These are phyloP conservation scores for Acleris laterana DNA, from an alignment of 2,888 invertebrate species.

Conservation along the genomic window DNA sequence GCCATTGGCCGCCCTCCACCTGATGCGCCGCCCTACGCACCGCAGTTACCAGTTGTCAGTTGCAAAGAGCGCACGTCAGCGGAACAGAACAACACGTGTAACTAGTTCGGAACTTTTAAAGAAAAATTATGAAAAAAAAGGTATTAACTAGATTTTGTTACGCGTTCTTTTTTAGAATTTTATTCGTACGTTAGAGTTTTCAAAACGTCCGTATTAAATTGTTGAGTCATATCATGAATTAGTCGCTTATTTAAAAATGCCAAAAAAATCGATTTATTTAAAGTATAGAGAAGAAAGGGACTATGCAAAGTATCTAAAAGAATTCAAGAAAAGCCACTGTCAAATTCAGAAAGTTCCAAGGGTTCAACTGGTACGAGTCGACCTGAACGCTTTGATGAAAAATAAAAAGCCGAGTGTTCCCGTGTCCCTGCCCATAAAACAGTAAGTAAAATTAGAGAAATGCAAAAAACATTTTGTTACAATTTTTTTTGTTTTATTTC, in stretches of 20 bases:
- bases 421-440: slow-evolving; percentile 1
- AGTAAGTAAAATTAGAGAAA: neutral
- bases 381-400: neutral
- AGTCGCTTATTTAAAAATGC: neutral
- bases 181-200: too few relatives aligned
- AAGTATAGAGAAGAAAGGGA: slow-evolving; percentile 1
- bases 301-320: neutral
- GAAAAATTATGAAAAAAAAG: too few relatives aligned
- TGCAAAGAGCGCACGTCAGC: neutral
- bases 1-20: slow-evolving; percentile 4
- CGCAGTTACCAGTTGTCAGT: neutral
- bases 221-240: too few relatives aligned
- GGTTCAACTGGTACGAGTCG: neutral
- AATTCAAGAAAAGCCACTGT: neutral
- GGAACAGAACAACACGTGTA: neutral
- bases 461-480: too few relatives aligned
- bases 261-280: neutral
- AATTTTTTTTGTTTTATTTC: too few relatives aligned
- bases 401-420: neutral
- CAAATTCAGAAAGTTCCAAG: neutral
- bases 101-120: neutral
- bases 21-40: neutral
- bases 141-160: too few relatives aligned
- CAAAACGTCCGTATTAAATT: too few relatives aligned
- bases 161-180: too few relatives aligned